Percentiles rank a stretch among this genome's conserved stretches.
phyloP scores from a whole-genome alignment of 64 coral and sea anemone species.

The Montipora cactus region DNA sequence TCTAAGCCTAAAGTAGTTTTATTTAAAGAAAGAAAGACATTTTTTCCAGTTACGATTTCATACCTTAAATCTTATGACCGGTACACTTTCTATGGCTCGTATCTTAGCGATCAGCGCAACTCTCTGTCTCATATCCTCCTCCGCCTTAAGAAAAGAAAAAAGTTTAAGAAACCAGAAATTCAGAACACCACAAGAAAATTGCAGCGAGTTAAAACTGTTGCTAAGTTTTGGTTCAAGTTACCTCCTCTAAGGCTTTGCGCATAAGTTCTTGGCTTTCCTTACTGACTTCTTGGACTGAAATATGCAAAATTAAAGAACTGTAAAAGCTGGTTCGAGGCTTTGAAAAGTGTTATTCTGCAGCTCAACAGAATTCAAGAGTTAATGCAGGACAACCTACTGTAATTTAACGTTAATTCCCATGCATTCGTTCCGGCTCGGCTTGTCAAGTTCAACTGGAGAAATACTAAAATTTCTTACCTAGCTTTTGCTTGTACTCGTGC shows the following conservation, averaged over 20 bases:
- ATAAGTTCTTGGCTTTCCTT: constrained; percentile 98
- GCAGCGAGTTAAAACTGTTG: neutral
- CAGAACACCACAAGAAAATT: neutral
- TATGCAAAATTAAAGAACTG: neutral
- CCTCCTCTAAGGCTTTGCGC: constrained; percentile 92
- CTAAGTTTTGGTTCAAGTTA: neutral
- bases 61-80: constrained; percentile 98
- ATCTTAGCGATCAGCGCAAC: constrained; percentile 96
- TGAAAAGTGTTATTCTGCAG: too few relatives aligned
- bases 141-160: constrained; percentile 73
- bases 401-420: too few relatives aligned
- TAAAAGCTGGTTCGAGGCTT: too few relatives aligned
- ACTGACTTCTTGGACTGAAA: constrained; percentile 94
- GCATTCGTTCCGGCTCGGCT: too few relatives aligned
- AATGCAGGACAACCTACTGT: too few relatives aligned
- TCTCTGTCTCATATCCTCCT: constrained; percentile 99
- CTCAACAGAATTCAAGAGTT: too few relatives aligned
- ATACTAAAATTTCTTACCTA: constrained; percentile 63
- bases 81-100: constrained; percentile 96
- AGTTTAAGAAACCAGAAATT: neutral
- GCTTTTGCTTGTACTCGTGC: constrained; percentile 91
- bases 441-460: too few relatives aligned
- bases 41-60: neutral
- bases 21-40: neutral
- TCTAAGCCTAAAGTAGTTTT: too few relatives aligned